Evolutionary conservation across 2,888 invertebrate genomes (phyloP), one percentile per base, ranked within the genome.

Genomic region (Biston stratarius): DNA sequence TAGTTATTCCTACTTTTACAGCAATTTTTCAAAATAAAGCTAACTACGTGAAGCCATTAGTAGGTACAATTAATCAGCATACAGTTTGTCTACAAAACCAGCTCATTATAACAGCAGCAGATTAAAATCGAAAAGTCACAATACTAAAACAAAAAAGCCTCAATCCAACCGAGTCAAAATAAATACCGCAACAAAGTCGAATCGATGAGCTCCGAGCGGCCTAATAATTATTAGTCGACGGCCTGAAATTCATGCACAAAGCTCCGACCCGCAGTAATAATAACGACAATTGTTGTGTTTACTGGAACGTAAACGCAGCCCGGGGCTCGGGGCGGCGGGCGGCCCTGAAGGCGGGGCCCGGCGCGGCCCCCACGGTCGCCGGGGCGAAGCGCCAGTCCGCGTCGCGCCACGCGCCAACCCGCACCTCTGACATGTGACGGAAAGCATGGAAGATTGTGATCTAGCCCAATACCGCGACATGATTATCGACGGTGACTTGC

Each of bases 221-320:
- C 90, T 92, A 92, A 92, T 93, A 91, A 93, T 93, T 90, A 94
- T 92, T 91, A 92, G 90, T 90, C 89, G 87, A 80, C 91, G 91
- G 91, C 90, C 93, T 93, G 94, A 93, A 93, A 93, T 93, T 93
- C 93, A 92, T 91, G 92, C 92, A 93, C 93, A 93, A 93, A 94
- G 93, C 92, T 87, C 88, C 90, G 92, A 88, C 89, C 94, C 92
- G 87, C 92, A 92, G 91, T 89, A 92, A 94, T 94, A 94, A 94
- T 94, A 94, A 94, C 92, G 92, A 90, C 93, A 92, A 92, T 92
- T 94, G 94, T 94, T 94, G 92, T 93, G 94, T 93, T 94, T 92
- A 93, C 90, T 92, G 93, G 90, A 90, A 92, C 94, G 93, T 92
- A 90, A 93, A 92, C 91, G 89, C 80, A 84, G 80, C 78, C 77